phyloP scores from a whole-genome alignment of 2,113 vertebrate species.

The Chascanopsetta lugubris region DNA sequence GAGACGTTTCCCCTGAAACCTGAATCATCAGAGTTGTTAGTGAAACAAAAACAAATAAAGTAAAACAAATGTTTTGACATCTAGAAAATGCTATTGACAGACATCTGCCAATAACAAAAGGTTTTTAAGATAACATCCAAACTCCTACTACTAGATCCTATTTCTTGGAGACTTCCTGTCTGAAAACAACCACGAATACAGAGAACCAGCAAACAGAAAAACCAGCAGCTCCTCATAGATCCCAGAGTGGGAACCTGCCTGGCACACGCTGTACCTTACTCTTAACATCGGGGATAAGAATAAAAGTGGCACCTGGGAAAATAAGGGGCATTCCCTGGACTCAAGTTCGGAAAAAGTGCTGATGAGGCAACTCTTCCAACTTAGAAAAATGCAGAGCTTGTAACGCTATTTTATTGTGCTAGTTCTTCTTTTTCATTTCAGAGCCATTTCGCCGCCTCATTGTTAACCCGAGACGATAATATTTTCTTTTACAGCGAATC shows the following conservation, averaged over 20 bases:
- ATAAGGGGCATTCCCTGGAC: conserved; percentile 43
- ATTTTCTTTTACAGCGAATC: background rate
- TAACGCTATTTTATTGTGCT: conserved; percentile 18
- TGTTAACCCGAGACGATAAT: background rate
- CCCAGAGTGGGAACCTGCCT: background rate
- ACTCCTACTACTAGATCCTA: too few relatives aligned
- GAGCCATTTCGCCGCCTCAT: conserved; percentile 15
- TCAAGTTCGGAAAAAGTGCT: conserved; percentile 51
- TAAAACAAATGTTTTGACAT: too few relatives aligned
- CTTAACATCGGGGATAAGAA: conserved; percentile 28
- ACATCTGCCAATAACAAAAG: too few relatives aligned
- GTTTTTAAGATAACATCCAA: too few relatives aligned
- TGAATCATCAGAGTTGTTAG: conserved; percentile 8
- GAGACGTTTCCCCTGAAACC: background rate
- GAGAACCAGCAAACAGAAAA: conserved; percentile 2
- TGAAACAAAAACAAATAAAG: too few relatives aligned
- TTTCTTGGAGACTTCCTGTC: background rate
- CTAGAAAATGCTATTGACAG: too few relatives aligned
- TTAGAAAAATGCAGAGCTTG: conserved; percentile 47
- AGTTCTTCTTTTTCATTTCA: conserved; percentile 12
- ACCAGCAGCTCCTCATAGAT: background rate
- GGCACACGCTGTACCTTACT: conserved; percentile 12
- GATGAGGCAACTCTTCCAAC: conserved; percentile 40
- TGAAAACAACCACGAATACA: background rate
- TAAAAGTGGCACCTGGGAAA: conserved; percentile 51